Evolutionary conservation across 2,797 vertebrate species (phyloP).

Genomic region (Neomorphus geoffroyi): DNA sequence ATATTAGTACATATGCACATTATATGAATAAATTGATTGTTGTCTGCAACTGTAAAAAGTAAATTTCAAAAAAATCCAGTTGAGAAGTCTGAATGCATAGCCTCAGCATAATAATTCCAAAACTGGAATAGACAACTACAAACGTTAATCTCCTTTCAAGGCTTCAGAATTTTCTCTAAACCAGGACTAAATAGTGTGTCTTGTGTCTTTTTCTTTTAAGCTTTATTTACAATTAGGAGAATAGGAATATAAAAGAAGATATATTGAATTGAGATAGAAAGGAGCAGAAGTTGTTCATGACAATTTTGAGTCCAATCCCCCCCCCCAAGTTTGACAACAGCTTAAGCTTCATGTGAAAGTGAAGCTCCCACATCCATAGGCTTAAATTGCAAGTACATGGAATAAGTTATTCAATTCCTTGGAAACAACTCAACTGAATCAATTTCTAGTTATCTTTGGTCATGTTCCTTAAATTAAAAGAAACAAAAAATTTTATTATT

Average conservation of each 20-base stretch:
- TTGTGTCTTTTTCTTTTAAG: not conserved
- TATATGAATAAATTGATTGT: not conserved
- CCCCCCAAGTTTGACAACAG: not conserved
- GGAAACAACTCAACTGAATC: slow-evolving; percentile 13
- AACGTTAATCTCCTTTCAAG: not conserved
- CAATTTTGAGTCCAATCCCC: not conserved
- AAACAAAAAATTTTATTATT: not conserved
- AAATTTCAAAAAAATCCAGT: not conserved
- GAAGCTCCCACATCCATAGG: not conserved
- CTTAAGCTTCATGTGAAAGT: not conserved
- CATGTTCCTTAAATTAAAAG: slow-evolving; percentile 31
- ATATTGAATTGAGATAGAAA: not conserved
- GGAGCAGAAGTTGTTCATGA: not conserved
- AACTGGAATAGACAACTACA: not conserved
- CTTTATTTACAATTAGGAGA: not conserved
- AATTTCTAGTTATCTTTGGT: slow-evolving; percentile 27
- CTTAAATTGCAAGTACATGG: not conserved
- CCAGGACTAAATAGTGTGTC: not conserved
- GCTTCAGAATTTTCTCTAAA: not conserved
- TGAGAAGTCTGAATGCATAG: not conserved
- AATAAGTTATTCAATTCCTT: slow-evolving; percentile 11
- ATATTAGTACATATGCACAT: not conserved
- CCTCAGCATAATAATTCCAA: not conserved
- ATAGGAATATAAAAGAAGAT: not conserved
- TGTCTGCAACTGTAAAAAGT: not conserved